Evolutionary conservation across 2,797 vertebrate species (phyloP).

Genomic region (Aplochiton taeniatus): DNA sequence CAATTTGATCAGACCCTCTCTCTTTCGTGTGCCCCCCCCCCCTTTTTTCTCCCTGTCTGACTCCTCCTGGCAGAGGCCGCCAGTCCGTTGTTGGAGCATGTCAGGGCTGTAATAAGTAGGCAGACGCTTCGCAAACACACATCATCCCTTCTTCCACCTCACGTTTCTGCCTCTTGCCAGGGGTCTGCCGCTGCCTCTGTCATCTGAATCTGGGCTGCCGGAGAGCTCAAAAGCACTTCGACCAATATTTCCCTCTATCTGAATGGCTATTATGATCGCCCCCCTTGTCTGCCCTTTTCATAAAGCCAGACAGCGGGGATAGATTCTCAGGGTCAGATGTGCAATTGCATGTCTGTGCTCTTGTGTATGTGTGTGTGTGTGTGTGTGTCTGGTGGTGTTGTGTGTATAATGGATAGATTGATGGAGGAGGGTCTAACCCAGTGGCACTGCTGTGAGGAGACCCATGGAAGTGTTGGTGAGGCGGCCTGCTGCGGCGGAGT

Average conservation of each 20-base stretch:
- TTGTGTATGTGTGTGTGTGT: neutral
- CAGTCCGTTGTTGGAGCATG: too few species aligned
- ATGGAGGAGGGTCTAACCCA: too few species aligned
- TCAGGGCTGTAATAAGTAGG: too few species aligned
- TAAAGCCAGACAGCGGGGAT: neutral
- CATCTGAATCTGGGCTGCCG: neutral
- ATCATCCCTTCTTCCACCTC: neutral
- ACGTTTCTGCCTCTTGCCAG: neutral
- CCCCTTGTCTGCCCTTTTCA: neutral
- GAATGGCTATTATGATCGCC: neutral
- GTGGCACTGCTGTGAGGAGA: too few species aligned
- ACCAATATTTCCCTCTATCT: neutral
- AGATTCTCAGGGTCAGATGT: too few species aligned
- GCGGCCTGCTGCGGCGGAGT: too few species aligned
- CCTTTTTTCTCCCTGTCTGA: neutral
- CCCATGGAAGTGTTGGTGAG: too few species aligned
- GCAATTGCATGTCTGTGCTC: neutral
- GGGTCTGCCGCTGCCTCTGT: neutral
- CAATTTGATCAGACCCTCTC: too few species aligned
- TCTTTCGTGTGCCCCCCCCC: too few species aligned
- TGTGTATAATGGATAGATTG: too few species aligned
- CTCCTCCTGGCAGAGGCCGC: slow-evolving; percentile 1
- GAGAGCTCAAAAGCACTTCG: neutral
- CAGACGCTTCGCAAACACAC: too few species aligned
- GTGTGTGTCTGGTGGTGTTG: too few species aligned